These are phyloP conservation scores for Pseudolaguvia tuberculata DNA, from an alignment of 2,113 vertebrate genomes.

Conservation along the genomic window DNA sequence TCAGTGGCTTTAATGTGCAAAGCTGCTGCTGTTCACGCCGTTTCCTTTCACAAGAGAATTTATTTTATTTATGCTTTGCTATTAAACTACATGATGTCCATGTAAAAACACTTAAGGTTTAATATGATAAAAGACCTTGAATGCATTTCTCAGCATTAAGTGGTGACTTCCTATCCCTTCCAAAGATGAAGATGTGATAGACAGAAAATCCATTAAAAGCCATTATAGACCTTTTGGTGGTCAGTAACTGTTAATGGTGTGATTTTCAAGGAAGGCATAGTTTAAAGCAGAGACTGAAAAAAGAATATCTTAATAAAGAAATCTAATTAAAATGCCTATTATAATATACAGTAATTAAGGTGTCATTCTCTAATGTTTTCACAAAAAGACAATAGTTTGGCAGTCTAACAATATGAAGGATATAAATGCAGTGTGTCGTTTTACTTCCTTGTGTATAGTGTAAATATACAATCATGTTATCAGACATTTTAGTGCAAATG, in stretches of 20 bases:
- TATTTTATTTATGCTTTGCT: slow-evolving; percentile 8
- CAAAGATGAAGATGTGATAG: slow-evolving; percentile 8
- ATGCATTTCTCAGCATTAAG: slow-evolving; percentile 9
- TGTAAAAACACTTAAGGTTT: not conserved
- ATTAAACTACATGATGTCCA: not conserved
- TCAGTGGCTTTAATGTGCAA: not conserved
- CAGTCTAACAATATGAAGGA: not conserved
- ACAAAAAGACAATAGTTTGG: not conserved
- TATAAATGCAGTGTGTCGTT: not conserved
- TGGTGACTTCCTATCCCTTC: slow-evolving; percentile 2
- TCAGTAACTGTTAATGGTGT: slow-evolving; percentile 45
- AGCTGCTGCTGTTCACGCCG: not conserved
- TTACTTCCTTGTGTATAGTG: not conserved
- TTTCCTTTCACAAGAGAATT: slow-evolving; percentile 16
- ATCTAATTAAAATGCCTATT: not conserved
- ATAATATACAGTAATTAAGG: not conserved
- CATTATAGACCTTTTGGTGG: slow-evolving; percentile 37
- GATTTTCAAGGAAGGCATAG: not conserved
- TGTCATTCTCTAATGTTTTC: not conserved
- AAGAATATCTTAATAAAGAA: slow-evolving; percentile 20
- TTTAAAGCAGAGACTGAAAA: slow-evolving; percentile 1
- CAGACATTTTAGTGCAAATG: not conserved
- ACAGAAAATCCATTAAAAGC: slow-evolving; percentile 29
- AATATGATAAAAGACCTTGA: slow-evolving; percentile 1
- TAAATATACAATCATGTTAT: not conserved